Evolutionary conservation across 2,888 invertebrate genomes (phyloP), one percentile per base, ranked within the genome.

Genomic region (Ormyrus rosae): DNA sequence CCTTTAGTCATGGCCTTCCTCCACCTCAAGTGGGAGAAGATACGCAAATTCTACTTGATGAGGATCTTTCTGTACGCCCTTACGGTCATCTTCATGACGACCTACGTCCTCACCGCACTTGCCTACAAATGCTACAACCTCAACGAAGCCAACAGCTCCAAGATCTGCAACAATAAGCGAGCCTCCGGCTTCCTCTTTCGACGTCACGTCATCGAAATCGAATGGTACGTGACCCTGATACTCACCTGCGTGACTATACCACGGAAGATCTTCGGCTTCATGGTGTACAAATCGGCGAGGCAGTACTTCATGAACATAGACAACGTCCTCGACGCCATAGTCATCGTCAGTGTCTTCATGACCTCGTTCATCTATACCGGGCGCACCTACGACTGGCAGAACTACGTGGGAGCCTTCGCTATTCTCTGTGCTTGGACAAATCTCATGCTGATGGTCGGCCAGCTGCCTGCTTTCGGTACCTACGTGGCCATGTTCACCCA

Each of bases 401-500:
- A 91, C 83, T 90, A 91, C 71, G 85, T 91, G 4, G 91, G 90
- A 3, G 91, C 91, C 1, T 88, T 91, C 60, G 90, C 91, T 3
- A 89, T 91, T 13, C 86, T 91, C 0, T 90, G 91, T 75, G 91
- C 90, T 10, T 91, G 91, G 91, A 90, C 90, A 5, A 91, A 91
- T 82, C 83, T 91, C 45, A 90, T 91, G 89, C 82, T 91, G 45
- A 89, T 91, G 88, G 90, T 92, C 34, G 92, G 92, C 0, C 90
- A 92, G 61, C 85, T 92, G 46, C 92, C 92, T 2, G 87, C 91
- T 1, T 90, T 92, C 79, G 92, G 92, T 1, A 89, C 92, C 3
- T 92, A 92, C 84, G 91, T 92, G 1, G 91, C 92, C 3, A 92
- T 92, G 91, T 91, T 91, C 70, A 91, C 90, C 0, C 91, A 90